Conservation (phyloP, 1,140 invertebrate species). For the Anadara kagoshimensis region DNA sequence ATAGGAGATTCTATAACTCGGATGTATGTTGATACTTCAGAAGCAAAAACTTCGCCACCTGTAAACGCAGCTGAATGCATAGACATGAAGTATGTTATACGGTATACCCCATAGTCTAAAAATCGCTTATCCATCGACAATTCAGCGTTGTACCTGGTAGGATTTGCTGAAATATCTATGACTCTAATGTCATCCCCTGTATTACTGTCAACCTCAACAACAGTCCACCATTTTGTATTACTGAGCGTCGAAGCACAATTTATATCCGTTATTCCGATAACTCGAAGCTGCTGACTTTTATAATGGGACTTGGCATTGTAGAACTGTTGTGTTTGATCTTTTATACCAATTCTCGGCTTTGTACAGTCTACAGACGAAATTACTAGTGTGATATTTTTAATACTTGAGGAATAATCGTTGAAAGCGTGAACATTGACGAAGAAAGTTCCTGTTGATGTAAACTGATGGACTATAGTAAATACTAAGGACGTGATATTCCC, state of each 20-base stretch:
- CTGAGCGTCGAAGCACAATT: constrained; percentile 55
- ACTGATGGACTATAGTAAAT: constrained; percentile 48
- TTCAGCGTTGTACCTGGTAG: constrained; percentile 50
- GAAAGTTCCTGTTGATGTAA: constrained; percentile 58
- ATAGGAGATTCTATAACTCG: constrained; percentile 56
- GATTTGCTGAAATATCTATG: constrained; percentile 32
- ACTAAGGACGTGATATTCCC: constrained; percentile 27
- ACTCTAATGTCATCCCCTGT: constrained; percentile 27
- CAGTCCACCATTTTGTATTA: constrained; percentile 59
- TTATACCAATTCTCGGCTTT: constrained; percentile 65
- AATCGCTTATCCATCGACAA: constrained; percentile 54
- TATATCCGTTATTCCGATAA: constrained; percentile 60
- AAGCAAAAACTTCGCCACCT: constrained; percentile 37
- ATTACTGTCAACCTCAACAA: constrained; percentile 44
- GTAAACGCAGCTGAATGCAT: constrained; percentile 39
- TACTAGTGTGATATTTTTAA: constrained; percentile 41
- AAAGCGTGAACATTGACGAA: constrained; percentile 55
- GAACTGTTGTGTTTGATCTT: constrained; percentile 49
- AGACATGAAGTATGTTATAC: constrained; percentile 55
- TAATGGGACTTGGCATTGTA: constrained; percentile 43
- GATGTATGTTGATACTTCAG: constrained; percentile 53
- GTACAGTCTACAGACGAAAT: constrained; percentile 65
- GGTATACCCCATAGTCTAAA: constrained; percentile 63
- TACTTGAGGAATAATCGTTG: constrained; percentile 60
- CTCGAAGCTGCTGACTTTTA: constrained; percentile 43